These are phyloP conservation scores for Astreopora myriophthalma DNA, from an alignment of 64 coral and sea anemone species.

Conservation along the genomic window DNA sequence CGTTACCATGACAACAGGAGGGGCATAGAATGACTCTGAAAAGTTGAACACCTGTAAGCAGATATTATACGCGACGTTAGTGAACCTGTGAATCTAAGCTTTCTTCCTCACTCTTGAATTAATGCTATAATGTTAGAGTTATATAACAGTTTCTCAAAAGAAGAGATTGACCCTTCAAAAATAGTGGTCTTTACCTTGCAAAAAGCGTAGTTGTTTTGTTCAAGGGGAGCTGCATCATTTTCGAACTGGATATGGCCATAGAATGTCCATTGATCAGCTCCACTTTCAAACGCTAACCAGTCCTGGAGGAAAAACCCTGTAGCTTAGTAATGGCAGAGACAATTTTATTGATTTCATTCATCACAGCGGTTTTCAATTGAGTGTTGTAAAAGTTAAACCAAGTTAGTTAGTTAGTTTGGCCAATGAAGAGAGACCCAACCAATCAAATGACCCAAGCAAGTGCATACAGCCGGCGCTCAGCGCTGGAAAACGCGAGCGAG, in stretches of 20 bases:
- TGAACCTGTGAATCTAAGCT: not conserved
- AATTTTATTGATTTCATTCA: too few species aligned
- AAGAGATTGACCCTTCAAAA: not conserved
- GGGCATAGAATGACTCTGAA: slow-evolving; percentile 29
- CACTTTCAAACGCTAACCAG: slow-evolving; percentile 1
- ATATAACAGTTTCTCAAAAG: too few species aligned
- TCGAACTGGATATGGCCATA: slow-evolving; percentile 8
- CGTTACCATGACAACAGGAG: slow-evolving; percentile 69
- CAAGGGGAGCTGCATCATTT: slow-evolving; percentile 13
- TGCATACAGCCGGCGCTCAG: too few species aligned
- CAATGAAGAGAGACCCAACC: too few species aligned
- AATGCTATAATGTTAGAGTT: not conserved
- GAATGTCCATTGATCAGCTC: not conserved
- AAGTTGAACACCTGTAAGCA: slow-evolving; percentile 38
- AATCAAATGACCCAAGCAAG: too few species aligned
- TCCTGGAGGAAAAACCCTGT: not conserved
- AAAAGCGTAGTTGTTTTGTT: slow-evolving; percentile 23
- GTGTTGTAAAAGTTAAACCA: too few species aligned
- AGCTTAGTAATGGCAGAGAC: too few species aligned
- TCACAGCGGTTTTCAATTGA: too few species aligned
- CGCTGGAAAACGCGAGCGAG: too few species aligned
- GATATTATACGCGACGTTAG: not conserved
- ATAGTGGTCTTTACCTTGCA: not conserved
- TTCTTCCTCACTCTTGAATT: not conserved
- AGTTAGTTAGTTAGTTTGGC: too few species aligned